Conservation (phyloP, 2,797 vertebrate species). For the Benthosema pterotum region DNA sequence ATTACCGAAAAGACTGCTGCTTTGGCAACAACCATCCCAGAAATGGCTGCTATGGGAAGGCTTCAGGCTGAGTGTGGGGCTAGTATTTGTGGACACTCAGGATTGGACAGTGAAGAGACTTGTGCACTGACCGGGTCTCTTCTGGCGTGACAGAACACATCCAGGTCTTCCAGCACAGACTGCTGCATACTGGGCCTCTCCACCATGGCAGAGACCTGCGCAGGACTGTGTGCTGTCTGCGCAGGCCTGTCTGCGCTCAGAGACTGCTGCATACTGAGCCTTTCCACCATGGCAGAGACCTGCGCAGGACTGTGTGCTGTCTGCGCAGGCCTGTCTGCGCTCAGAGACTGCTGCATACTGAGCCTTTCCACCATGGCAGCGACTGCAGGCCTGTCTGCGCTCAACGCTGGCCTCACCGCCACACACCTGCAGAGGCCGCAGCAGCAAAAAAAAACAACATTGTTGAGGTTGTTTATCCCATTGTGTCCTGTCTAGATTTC, state of each 20-base stretch:
- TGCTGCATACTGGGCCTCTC: constrained; percentile 67
- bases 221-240: constrained; percentile 67
- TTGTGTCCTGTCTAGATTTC: too few species aligned
- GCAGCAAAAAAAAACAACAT: constrained; percentile 2
- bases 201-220: constrained; percentile 79
- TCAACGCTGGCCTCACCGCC: constrained; percentile 78
- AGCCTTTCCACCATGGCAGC: constrained; percentile 77
- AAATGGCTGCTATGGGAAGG: too few species aligned
- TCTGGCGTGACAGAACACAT: constrained; percentile 71
- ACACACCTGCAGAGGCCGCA: constrained; percentile 74
- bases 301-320: constrained; percentile 71
- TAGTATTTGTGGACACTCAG: too few species aligned
- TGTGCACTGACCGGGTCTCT: constrained; percentile 81
- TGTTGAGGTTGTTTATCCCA: too few species aligned
- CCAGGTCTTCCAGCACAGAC: constrained; percentile 81
- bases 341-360: constrained; percentile 38
- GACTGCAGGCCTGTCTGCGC: constrained; percentile 75
- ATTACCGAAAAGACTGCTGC: too few species aligned
- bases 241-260: constrained; percentile 64
- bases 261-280: constrained; percentile 60
- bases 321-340: constrained; percentile 66
- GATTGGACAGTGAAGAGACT: too few species aligned
- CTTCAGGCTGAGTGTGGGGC: too few species aligned
- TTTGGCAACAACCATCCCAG: too few species aligned
- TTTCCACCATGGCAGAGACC: constrained; percentile 78